These are phyloP conservation scores for Lepidurus couesii DNA, from an alignment of 1,140 invertebrate genomes.

Conservation along the genomic window DNA sequence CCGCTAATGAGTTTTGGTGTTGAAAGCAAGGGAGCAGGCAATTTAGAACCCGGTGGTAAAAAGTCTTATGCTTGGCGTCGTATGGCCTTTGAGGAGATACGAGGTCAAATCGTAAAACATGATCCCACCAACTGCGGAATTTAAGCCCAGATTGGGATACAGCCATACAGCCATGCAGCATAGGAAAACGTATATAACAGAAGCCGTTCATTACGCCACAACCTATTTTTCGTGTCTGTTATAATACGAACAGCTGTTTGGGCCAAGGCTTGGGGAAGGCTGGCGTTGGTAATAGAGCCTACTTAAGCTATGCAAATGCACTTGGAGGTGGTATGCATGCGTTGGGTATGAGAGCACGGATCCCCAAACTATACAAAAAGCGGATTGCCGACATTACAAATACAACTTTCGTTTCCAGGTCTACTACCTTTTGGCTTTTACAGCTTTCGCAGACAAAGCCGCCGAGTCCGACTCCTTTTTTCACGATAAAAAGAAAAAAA, in stretches of 20 bases:
- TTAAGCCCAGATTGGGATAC: not conserved
- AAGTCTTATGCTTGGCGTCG: too few relatives aligned
- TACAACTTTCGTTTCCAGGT: not conserved
- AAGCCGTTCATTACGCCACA: not conserved
- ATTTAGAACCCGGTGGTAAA: too few relatives aligned
- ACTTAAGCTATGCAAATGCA: conserved; percentile 14
- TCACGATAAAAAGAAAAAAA: not conserved
- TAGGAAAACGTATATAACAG: not conserved
- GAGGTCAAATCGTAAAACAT: too few relatives aligned
- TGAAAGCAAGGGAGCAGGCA: too few relatives aligned
- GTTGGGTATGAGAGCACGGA: not conserved
- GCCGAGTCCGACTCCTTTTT: not conserved
- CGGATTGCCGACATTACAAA: conserved; percentile 8
- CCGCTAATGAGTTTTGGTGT: too few relatives aligned
- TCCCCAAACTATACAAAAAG: not conserved
- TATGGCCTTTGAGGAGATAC: too few relatives aligned
- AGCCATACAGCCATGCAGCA: not conserved
- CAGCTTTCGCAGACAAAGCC: not conserved
- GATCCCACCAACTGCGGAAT: not conserved
- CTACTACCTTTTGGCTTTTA: not conserved
- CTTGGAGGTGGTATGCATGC: not conserved
- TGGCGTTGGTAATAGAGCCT: not conserved
- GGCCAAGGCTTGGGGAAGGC: not conserved
- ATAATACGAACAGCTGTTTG: not conserved
- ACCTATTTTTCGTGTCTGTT: not conserved